Base-by-base conservation (phyloP, 2,888 invertebrate species). In the Clepsis dumicolana region DNA sequence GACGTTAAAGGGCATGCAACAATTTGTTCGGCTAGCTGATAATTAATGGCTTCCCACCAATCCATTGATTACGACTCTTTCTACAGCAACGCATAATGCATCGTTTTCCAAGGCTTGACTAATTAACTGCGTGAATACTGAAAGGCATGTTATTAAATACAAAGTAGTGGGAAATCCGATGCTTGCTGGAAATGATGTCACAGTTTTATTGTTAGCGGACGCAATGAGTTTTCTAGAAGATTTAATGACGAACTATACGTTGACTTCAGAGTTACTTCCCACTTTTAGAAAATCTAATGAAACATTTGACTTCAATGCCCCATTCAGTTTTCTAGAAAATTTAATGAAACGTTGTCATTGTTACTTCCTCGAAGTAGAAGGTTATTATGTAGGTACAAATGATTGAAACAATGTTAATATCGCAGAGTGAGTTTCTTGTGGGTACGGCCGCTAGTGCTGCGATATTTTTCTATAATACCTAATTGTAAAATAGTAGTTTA, bases 161-260 rank as follows among this genome's bases (percentile, higher is more conserved):
- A 50, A 56, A 56, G 54, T 48, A 48, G 48, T 67, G 56, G 67
- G 62, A 62, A 62, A 62, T 62, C 67, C 38, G 59, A 24, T 1
- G 53, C 25, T 29, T 12, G 29, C 61, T 54, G 66, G 66, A 67
- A 67, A 62, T 57, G 67, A 67, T 50, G 67, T 57, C 67, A 67
- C 38, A 50, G 32, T 21, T 21, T 44, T 48, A 18, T 57, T 50
- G 62, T 61, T 29, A 29, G 5, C 44, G 29, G 41, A 54, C 14
- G 61, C 48, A 35, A 14, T 16, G 12, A 25, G 35, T 35, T 56
- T 67, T 56, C 56, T 56, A 35, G 54, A 50, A 10, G 27, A 29
- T 27, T 38, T 60, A 29, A 27, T 24, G 7, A 21, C 18, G 18
- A 18, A 48, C 12, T 21, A 48, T 21, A 21, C 48, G 10, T 48